Base-by-base conservation (phyloP, 2,888 invertebrate genomes). In the Drosophila putrida region DNA sequence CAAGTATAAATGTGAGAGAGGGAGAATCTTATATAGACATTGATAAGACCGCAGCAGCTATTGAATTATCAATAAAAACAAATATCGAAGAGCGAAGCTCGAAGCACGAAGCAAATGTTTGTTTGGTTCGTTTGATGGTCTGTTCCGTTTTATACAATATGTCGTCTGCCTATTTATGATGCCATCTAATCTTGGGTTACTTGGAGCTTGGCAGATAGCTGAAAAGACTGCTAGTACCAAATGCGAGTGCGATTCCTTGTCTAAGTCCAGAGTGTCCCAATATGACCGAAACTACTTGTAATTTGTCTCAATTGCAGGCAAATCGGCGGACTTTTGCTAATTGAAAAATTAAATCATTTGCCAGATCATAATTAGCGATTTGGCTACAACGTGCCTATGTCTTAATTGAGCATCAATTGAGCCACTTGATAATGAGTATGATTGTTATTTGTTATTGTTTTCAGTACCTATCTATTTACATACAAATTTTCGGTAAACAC, bases 331-430 rank as follows among this genome's bases (percentile, higher is more conserved):
- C 31, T 83, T 70, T 85, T 86, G 4, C 89, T 90, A 86, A 86
- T 86, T 86, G 88, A 83, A 78, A 86, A 90, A 86, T 90, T 78
- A 86, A 90, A 89, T 85, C 78, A 90, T 90, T 86, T 89, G 73
- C 63, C 70, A 75, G 75, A 49, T 75, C 75, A 53, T 70, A 89
- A 82, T 82, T 89, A 89, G 71, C 57, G 38, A 51, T 41, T 76
- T 63, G 60, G 65, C 65, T 65, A 31, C 31, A 27, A 49, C 50
- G 44, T 59, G 50, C 59, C 31, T 38, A 35, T 15, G 27, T 39
- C 62, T 67, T 75, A 82, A 89, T 82, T 82, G 78, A 55, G 77
- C 8, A 57, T 50, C 82, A 89, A 89, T 87, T 82, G 71, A 86
- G 68, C 39, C 67, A 46, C 71, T 68, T 75, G 86, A 78, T 88